Evolutionary conservation across 30 jellyfish, hydroid and myxozoan genomes (phyloP).

Genomic region (Catostylus mosaicus): DNA sequence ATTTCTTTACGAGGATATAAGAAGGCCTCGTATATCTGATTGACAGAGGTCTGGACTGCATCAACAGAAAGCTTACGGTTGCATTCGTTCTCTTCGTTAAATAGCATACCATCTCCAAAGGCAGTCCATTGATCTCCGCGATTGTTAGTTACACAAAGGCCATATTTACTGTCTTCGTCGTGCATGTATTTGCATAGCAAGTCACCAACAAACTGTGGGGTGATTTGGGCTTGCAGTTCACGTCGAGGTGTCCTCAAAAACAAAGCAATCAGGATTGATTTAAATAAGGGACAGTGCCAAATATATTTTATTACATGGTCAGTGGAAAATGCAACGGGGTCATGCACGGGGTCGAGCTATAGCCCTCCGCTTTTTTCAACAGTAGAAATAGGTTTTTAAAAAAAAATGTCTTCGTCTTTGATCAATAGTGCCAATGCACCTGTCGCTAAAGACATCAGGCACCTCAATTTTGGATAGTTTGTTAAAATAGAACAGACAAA

Average conservation of each 20-base stretch:
- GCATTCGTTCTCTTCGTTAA: constrained; percentile 2
- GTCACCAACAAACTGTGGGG: not conserved
- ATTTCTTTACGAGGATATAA: not conserved
- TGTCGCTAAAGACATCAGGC: too few relatives aligned
- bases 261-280: not conserved
- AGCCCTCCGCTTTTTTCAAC: not conserved
- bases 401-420: not conserved
- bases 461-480: too few relatives aligned
- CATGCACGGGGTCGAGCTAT: not conserved
- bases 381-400: not conserved
- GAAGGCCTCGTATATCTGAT: constrained; percentile 23
- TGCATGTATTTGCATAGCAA: constrained; percentile 16
- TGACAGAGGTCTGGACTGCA: constrained; percentile 24
- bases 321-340: too few relatives aligned
- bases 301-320: too few relatives aligned
- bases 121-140: constrained; percentile 30
- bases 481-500: too few relatives aligned
- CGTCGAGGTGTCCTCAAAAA: constrained; percentile 25
- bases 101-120: constrained; percentile 31
- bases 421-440: too few relatives aligned
- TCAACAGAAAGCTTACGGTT: not conserved
- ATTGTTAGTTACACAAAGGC: constrained; percentile 19
- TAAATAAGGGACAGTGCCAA: not conserved
- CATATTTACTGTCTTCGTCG: constrained; percentile 26
- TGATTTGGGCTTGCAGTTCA: not conserved